These are phyloP conservation scores for Phainopepla nitens DNA, from an alignment of 2,113 vertebrate species.

Conservation along the genomic window DNA sequence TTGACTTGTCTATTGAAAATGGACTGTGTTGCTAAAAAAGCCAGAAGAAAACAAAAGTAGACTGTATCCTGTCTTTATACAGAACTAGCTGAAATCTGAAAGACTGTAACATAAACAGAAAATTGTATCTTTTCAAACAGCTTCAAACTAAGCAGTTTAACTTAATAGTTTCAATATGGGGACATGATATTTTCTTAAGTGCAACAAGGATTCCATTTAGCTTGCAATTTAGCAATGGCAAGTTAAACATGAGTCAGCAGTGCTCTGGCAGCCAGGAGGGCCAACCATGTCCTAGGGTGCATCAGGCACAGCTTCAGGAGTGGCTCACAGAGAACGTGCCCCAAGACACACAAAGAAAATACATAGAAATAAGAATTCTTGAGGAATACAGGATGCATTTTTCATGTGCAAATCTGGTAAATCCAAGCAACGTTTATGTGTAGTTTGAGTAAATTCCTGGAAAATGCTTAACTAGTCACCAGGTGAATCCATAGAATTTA, in stretches of 20 bases:
- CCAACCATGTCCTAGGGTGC: fast-evolving
- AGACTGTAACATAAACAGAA: constrained; percentile 73
- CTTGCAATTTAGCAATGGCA: neutral
- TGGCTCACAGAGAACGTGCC: neutral
- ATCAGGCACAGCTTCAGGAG: neutral
- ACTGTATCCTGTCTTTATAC: constrained; percentile 78
- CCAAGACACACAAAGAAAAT: neutral
- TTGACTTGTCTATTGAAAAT: constrained; percentile 76
- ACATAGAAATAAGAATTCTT: neutral
- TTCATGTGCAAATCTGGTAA: neutral
- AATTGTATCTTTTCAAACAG: constrained; percentile 79
- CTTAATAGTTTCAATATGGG: neutral
- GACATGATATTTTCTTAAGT: neutral
- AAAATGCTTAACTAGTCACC: neutral
- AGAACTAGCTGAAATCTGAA: constrained; percentile 78
- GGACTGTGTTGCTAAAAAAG: constrained; percentile 73
- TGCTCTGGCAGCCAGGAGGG: neutral
- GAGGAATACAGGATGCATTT: neutral
- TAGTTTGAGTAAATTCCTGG: neutral
- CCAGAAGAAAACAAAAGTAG: constrained; percentile 70
- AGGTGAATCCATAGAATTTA: neutral
- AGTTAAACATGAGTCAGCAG: neutral
- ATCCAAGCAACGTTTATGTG: neutral
- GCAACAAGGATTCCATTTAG: neutral
- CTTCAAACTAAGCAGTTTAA: constrained; percentile 69